phyloP scores from a whole-genome alignment of 2,888 invertebrate species.

The Rhabditophanes sp. region DNA sequence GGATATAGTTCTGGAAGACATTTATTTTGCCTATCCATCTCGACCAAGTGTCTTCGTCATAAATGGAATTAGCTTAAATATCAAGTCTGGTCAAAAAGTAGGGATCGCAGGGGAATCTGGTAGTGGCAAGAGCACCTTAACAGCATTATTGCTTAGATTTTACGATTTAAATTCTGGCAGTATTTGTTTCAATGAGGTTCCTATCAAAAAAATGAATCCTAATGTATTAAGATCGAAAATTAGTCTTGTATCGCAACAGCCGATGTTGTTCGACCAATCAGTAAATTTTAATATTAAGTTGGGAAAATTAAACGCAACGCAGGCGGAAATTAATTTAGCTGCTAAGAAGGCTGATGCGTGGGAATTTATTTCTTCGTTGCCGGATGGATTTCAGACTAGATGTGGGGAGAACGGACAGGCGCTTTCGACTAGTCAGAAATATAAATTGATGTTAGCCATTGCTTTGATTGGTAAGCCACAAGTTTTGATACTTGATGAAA shows the following conservation, averaged over 20 bases:
- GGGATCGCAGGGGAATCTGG: constrained; percentile 40
- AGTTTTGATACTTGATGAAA: not conserved
- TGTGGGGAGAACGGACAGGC: too few relatives aligned
- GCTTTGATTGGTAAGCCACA: not conserved
- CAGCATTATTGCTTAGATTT: constrained; percentile 34
- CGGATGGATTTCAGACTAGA: constrained; percentile 39
- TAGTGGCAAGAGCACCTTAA: constrained; percentile 37
- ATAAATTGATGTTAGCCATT: not conserved
- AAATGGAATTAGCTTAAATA: constrained; percentile 22
- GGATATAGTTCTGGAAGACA: too few relatives aligned
- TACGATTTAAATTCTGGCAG: constrained; percentile 31
- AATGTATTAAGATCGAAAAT: constrained; percentile 45
- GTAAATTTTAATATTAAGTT: constrained; percentile 41
- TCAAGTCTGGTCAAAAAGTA: constrained; percentile 35
- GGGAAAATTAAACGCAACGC: constrained; percentile 24
- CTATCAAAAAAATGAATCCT: constrained; percentile 30
- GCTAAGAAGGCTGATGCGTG: constrained; percentile 39
- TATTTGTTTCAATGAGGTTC: constrained; percentile 11
- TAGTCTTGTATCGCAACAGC: constrained; percentile 46
- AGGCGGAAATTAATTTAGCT: constrained; percentile 38
- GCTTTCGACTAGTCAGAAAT: too few relatives aligned
- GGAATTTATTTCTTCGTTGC: constrained; percentile 34
- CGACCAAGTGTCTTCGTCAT: constrained; percentile 51
- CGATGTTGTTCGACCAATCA: constrained; percentile 41
- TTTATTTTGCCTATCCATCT: constrained; percentile 71